Evolutionary conservation across 2,113 vertebrate species (phyloP).

Genomic region (Caranx melampygus): DNA sequence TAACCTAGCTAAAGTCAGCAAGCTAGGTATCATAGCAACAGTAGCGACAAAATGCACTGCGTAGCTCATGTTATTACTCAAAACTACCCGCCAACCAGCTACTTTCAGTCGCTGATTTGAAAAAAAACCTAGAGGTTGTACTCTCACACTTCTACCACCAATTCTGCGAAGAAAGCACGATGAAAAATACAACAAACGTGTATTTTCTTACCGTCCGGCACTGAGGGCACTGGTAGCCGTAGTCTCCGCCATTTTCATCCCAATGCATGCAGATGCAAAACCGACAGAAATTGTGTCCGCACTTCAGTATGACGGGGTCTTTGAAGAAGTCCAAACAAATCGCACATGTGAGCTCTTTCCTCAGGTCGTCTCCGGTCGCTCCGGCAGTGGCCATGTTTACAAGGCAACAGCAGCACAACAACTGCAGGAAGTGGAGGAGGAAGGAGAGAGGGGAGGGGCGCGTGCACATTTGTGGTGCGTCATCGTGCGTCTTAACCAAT

Average conservation of each 20-base stretch:
- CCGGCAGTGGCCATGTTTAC: slow-evolving; percentile 80
- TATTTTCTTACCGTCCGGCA: slow-evolving; percentile 80
- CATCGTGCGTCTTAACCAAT: slow-evolving; percentile 47
- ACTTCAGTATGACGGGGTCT: slow-evolving; percentile 84
- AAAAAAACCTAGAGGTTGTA: fast-evolving
- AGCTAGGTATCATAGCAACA: slow-evolving; percentile 24
- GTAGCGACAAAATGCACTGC: background rate
- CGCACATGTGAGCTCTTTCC: slow-evolving; percentile 83
- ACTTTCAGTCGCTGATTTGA: background rate
- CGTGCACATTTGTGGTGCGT: slow-evolving; percentile 38
- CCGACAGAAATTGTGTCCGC: slow-evolving; percentile 85
- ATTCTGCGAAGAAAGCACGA: background rate
- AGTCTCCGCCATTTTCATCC: slow-evolving; percentile 85
- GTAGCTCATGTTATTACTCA: background rate
- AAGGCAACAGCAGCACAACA: slow-evolving; percentile 19
- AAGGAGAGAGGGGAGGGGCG: background rate
- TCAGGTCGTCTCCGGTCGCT: slow-evolving; percentile 72
- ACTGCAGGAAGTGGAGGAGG: slow-evolving; percentile 51
- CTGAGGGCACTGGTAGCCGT: slow-evolving; percentile 85
- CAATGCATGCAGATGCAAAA: slow-evolving; percentile 85
- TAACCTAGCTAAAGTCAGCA: slow-evolving; percentile 15
- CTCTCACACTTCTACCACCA: background rate
- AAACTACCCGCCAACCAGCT: background rate
- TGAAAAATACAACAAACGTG: background rate
- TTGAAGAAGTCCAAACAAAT: slow-evolving; percentile 85